Percentiles rank a stretch among this genome's conserved stretches.
Evolutionary conservation across 2,113 vertebrate species (phyloP).

Genomic region (Gobiocypris rarus): DNA sequence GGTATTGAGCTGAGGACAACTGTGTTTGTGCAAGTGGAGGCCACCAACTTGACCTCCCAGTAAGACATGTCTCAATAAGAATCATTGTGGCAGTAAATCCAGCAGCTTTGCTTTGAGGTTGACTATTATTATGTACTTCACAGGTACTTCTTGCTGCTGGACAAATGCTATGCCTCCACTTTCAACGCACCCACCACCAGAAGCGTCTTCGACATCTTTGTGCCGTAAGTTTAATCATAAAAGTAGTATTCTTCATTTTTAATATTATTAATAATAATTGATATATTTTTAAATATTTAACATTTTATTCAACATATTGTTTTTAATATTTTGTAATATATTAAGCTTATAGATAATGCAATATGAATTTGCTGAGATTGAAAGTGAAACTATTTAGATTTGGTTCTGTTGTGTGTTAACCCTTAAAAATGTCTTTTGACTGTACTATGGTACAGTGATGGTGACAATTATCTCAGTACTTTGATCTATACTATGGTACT

Average conservation of each 20-base stretch:
- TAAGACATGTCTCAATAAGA: conserved; percentile 54
- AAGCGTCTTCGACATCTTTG: conserved; percentile 73
- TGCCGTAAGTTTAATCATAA: conserved; percentile 65
- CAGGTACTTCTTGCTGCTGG: conserved; percentile 74
- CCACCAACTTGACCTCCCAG: conserved; percentile 72
- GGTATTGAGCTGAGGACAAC: conserved; percentile 69
- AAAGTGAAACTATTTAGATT: background rate
- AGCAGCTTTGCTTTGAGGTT: background rate
- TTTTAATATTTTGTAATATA: too few relatives aligned
- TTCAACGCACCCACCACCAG: conserved; percentile 64
- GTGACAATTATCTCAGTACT: background rate
- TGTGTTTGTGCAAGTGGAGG: conserved; percentile 72
- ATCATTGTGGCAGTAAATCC: background rate
- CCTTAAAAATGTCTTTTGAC: background rate
- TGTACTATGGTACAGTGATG: background rate
- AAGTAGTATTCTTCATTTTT: background rate
- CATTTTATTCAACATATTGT: too few relatives aligned
- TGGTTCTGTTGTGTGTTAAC: background rate
- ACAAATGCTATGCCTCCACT: conserved; percentile 73
- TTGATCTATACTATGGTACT: background rate
- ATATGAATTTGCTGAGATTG: background rate
- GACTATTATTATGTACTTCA: background rate
- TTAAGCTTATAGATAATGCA: background rate
- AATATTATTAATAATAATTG: background rate
- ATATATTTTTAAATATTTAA: background rate